Evolutionary conservation across 2,888 invertebrate genomes (phyloP).

Genomic region (Copidosoma aretas): DNA sequence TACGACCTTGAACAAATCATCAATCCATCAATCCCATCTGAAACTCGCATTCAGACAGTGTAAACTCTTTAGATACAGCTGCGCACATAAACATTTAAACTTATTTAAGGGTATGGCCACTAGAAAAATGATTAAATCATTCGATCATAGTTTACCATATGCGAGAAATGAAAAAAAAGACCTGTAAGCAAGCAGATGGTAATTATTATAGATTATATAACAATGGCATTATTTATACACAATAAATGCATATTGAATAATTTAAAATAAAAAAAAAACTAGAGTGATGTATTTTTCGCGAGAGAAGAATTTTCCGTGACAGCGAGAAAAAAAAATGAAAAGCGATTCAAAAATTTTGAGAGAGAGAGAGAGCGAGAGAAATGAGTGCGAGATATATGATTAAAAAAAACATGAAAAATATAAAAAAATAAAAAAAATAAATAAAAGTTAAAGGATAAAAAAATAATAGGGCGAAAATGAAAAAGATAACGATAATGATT

Average conservation of each 20-base stretch:
- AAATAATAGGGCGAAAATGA: constrained; percentile 11
- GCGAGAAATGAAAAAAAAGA: constrained; percentile 33
- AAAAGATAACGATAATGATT: not conserved
- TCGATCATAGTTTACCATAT: constrained; percentile 59
- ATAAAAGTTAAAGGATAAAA: constrained; percentile 22
- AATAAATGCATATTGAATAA: constrained; percentile 58
- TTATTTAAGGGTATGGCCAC: constrained; percentile 55
- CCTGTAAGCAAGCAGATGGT: constrained; percentile 47
- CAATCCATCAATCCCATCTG: constrained; percentile 46
- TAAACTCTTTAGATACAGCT: constrained; percentile 31
- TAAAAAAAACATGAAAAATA: constrained; percentile 22
- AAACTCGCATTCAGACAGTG: constrained; percentile 57
- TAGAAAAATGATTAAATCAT: constrained; percentile 51
- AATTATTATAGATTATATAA: constrained; percentile 60
- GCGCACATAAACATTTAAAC: constrained; percentile 34
- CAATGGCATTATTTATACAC: constrained; percentile 62
- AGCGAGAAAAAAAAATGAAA: constrained; percentile 39
- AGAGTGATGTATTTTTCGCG: constrained; percentile 54
- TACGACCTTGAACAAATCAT: no score
- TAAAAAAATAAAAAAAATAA: not conserved
- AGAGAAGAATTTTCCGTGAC: constrained; percentile 27
- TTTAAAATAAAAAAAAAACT: constrained; percentile 56
- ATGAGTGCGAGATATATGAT: constrained; percentile 32
- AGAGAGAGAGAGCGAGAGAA: constrained; percentile 30
- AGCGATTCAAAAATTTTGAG: constrained; percentile 30